Base-by-base conservation (phyloP, 2,888 invertebrate genomes). In the Dasysyrphus tricinctus region DNA sequence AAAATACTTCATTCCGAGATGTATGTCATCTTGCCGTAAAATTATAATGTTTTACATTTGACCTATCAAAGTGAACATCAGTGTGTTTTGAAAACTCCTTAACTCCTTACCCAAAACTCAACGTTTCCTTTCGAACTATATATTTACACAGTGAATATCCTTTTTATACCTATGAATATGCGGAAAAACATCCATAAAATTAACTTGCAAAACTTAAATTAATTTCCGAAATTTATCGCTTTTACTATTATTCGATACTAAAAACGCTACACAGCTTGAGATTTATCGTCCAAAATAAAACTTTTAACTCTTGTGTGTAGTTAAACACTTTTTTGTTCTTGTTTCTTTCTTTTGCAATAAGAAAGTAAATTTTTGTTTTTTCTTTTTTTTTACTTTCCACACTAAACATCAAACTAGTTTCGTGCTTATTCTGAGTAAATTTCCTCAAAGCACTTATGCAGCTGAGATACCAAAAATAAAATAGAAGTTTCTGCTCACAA, bases 141-240 rank as follows among this genome's bases (percentile, higher is more conserved):
- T 47, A 47, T 16, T 16, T 16, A 47, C 16, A 47, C n/a, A 44
- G 7, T 16, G 16, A 16, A 47, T 47, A 59, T 19, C 14, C 2
- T 59, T 59, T 39, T 12, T 4, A n/a, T 14, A 29, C 42, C 42
- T n/a, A 3, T 44, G 2, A 49, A 3, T 42, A 56, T 32, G 39
- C n/a, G 24, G 3, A 24, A 24, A 1, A 24, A 24, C 44, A 44
- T 24, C 61, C 76, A 72, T 81, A 77, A 74, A 73, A 34, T 4
- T 11, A 76, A 67, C 72, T 78, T 69, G 29, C 19, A 74, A 74
- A 78, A 78, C 59, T 74, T 74, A 54, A 78, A 83, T 78, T 83
- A 78, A 78, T 78, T 82, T 83, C 61, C 37, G 14, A 83, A 83
- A 83, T 79, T 83, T 78, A 83, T 83, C 73, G 78, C 32, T 49